Base-by-base conservation (phyloP, 2,113 vertebrate species). In the Microcebus lehilahytsara region DNA sequence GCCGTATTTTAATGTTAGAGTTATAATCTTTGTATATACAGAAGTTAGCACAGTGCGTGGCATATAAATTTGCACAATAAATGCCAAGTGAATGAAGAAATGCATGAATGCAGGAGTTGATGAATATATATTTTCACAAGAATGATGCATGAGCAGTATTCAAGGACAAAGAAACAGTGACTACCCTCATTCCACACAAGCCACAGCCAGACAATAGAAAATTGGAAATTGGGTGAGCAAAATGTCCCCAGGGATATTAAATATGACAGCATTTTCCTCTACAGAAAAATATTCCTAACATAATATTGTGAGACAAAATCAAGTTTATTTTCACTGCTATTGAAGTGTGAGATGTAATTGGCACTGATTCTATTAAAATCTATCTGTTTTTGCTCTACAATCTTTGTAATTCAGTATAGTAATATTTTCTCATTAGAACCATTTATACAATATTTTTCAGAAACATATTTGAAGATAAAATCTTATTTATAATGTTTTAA, bases 281-380 rank as follows among this genome's bases (percentile, higher is more conserved):
- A 58, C 42, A 67, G 77, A 40, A 93, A 97, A 96, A 95, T 86
- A 93, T 85, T 56, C 42, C 37, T 96, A 95, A 93, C 3, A 49
- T n/a, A 95, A 96, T 95, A 92, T 93, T 25, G 77, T 49, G 17
- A 86, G 71, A 89, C 95, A 95, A 94, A 97, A 93, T 97, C 58
- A 89, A 94, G 62, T 96, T 97, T 85, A 77, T 89, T 84, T 93
- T 90, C 51, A 49, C 11, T 92, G 37, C 56, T 58, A 79, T 53
- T 85, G 80, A 96, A 71, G 22, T 7, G 1, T 40, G 3, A 90
- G 37, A 42, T 53, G 9, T 91, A 96, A 92, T 77, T 84, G 74
- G 32, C 23, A 67, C 20, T 85, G 85, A 84, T 91, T 93, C 17
- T 58, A 56, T 96, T 89, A 95, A 78, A 64, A 93, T 85, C 19